These are phyloP conservation scores for Engraulis encrasicolus DNA, from an alignment of 2,113 vertebrate genomes.

Conservation along the genomic window DNA sequence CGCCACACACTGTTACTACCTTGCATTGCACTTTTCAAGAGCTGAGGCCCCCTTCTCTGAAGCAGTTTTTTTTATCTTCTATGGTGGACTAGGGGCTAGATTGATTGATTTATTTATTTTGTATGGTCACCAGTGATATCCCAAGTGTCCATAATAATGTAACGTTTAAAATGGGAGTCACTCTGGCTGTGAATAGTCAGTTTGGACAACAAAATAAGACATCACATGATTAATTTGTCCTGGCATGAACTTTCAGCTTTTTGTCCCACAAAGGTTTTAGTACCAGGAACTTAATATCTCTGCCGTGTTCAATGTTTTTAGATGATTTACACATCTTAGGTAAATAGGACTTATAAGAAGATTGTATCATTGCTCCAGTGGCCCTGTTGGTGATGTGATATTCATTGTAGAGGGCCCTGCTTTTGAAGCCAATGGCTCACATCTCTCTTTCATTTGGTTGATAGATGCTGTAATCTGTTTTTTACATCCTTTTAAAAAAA, in stretches of 20 bases:
- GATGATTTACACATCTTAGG: background rate
- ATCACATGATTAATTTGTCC: background rate
- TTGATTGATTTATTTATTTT: background rate
- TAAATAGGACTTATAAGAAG: background rate
- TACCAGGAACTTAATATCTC: background rate
- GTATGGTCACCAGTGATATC: background rate
- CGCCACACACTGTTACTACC: no score
- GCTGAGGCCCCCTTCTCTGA: background rate
- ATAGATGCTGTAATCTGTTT: background rate
- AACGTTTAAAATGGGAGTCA: background rate
- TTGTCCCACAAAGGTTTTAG: background rate
- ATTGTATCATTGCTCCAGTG: background rate
- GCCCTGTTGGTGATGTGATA: background rate
- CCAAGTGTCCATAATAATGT: background rate
- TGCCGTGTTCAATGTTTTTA: background rate
- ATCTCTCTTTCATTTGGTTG: background rate
- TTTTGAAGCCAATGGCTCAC: background rate
- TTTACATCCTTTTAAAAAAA: background rate
- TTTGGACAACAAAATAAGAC: background rate
- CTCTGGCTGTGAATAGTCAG: background rate
- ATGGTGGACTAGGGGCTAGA: background rate
- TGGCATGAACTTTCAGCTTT: background rate
- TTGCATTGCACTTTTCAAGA: background rate
- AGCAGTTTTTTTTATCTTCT: background rate
- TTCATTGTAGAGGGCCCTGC: background rate